phyloP scores from a whole-genome alignment of 1,140 invertebrate species.

The Pemphigus obesinymphae region DNA sequence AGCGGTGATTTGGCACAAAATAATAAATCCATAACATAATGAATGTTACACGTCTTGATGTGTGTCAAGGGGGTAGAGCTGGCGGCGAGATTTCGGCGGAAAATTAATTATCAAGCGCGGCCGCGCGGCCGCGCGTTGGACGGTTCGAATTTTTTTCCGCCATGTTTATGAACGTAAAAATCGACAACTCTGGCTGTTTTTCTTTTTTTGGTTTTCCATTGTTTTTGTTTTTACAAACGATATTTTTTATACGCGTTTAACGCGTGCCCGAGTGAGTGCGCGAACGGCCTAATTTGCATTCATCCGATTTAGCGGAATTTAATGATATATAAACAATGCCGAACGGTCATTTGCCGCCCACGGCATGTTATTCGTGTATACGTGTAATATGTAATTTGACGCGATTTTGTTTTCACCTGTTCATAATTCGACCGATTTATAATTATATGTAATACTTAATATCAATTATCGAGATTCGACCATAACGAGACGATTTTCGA shows the following conservation, averaged over 20 bases:
- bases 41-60: too few species aligned
- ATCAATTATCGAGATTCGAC: background rate
- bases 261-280: background rate
- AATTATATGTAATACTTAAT: too few species aligned
- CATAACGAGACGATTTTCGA: background rate
- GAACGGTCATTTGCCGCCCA: conserved; percentile 6
- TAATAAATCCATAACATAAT: too few species aligned
- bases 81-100: background rate
- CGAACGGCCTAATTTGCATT: background rate
- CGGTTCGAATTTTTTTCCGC: background rate
- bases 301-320: background rate
- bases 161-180: background rate
- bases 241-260: background rate
- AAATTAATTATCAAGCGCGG: conserved; percentile 37
- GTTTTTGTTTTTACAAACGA: conserved; percentile 27
- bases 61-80: conserved; percentile 2
- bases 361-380: too few species aligned
- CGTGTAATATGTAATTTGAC: too few species aligned
- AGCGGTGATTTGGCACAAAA: conserved; percentile 10
- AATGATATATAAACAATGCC: background rate
- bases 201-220: background rate
- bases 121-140: background rate
- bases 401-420: too few species aligned
- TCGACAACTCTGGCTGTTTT: too few species aligned
- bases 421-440: too few species aligned